Conservation (phyloP, 2,113 vertebrate genomes). For the Caretta caretta region DNA sequence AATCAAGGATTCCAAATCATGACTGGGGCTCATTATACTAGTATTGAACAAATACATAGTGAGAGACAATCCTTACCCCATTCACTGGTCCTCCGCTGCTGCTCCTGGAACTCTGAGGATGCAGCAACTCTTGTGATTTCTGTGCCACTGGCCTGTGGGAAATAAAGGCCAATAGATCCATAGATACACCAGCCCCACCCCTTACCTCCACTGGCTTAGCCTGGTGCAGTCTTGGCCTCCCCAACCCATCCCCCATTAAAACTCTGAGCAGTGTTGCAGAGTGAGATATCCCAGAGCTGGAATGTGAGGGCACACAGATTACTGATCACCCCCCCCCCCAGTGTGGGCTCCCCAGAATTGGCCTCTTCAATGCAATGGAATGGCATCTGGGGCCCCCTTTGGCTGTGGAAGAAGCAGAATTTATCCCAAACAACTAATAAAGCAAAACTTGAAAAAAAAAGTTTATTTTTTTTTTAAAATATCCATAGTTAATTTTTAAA, state of each 20-base stretch:
- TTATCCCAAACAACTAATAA: too few species aligned
- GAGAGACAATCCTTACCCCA: not conserved
- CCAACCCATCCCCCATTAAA: not conserved
- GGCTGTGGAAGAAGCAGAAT: not conserved
- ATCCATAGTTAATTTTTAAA: not conserved
- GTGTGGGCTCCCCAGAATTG: not conserved
- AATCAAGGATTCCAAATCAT: not conserved
- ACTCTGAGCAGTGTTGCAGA: not conserved
- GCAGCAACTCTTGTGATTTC: not conserved
- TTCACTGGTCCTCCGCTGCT: not conserved
- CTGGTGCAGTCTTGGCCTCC: not conserved
- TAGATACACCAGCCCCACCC: not conserved
- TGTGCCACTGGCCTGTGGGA: not conserved
- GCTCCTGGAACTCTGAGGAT: not conserved
- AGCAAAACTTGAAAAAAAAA: not conserved
- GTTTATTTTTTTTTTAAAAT: not conserved
- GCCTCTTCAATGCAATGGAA: not conserved
- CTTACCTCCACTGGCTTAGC: not conserved
- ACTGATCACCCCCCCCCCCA: not conserved
- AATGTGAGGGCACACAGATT: not conserved
- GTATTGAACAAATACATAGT: not conserved
- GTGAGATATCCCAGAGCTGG: not conserved
- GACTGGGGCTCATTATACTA: not conserved
- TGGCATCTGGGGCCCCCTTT: not conserved
- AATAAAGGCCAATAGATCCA: not conserved